Percentiles rank a stretch among this genome's conserved stretches.
Evolutionary conservation across 1,140 invertebrate genomes (phyloP).

Genomic region (Halesus radiatus): DNA sequence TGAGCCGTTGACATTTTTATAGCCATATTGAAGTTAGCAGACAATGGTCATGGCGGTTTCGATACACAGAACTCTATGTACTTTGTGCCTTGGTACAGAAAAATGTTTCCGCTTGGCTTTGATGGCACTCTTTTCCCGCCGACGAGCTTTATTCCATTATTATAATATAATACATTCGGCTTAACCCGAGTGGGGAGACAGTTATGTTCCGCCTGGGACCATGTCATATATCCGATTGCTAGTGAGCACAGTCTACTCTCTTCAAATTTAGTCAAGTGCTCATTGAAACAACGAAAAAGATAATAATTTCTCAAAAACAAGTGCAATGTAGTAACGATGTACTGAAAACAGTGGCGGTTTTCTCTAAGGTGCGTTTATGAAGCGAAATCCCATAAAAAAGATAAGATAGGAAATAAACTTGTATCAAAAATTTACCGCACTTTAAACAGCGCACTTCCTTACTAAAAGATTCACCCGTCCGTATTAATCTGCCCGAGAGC

Average conservation of each 20-base stretch:
- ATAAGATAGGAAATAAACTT: no score
- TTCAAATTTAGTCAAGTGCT: neutral
- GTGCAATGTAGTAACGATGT: no score
- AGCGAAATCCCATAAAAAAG: no score
- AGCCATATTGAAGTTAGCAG: slow-evolving; percentile 11
- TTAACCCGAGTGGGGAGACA: neutral
- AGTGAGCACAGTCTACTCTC: neutral
- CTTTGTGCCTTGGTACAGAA: neutral
- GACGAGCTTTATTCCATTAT: neutral
- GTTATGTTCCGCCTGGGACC: slow-evolving; percentile 12
- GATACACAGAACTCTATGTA: neutral
- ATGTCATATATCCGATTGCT: slow-evolving; percentile 9
- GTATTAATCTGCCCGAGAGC: no score
- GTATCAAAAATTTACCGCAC: no score
- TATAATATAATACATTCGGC: slow-evolving; percentile 4
- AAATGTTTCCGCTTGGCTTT: slow-evolving; percentile 18
- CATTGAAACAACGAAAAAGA: no score
- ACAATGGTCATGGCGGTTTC: neutral
- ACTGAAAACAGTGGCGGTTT: no score
- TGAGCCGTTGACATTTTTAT: slow-evolving; percentile 10
- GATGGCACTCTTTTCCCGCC: neutral
- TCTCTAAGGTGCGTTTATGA: no score
- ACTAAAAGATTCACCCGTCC: no score
- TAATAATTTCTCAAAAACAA: no score
- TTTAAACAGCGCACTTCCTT: no score